Percentiles rank a stretch among this genome's conserved stretches.
Evolutionary conservation across 2,888 invertebrate genomes (phyloP).

Genomic region (Tridacna gigas): DNA sequence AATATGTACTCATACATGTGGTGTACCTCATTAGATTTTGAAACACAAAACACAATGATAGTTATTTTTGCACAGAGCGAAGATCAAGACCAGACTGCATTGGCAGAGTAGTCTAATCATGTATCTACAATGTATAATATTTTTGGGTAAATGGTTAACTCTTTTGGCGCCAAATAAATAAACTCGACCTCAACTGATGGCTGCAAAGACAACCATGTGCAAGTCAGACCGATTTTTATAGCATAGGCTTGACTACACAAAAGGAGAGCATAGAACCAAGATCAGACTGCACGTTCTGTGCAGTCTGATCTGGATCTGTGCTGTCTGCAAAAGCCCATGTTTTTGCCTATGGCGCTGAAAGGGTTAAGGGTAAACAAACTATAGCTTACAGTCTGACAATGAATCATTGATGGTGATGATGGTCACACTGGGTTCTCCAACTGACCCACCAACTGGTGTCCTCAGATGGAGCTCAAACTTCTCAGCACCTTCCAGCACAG

Average conservation of each 20-base stretch:
- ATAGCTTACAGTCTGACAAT: conserved; percentile 82
- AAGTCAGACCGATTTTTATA: too few relatives aligned
- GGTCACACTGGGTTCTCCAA: conserved; percentile 80
- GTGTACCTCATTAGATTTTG: too few relatives aligned
- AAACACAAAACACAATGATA: too few relatives aligned
- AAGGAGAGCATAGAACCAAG: too few relatives aligned
- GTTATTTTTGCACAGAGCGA: too few relatives aligned
- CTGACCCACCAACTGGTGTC: conserved; percentile 80
- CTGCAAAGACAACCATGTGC: too few relatives aligned
- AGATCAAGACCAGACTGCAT: too few relatives aligned
- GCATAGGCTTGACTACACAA: too few relatives aligned
- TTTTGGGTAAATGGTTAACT: background rate
- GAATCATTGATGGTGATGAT: conserved; percentile 83
- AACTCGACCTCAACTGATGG: too few relatives aligned
- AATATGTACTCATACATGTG: too few relatives aligned
- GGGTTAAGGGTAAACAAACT: background rate
- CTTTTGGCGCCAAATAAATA: background rate
- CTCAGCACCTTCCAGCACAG: conserved; percentile 83
- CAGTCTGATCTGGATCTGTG: background rate
- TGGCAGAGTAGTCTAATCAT: background rate
- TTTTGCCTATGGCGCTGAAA: too few relatives aligned
- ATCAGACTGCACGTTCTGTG: background rate
- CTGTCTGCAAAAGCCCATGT: background rate
- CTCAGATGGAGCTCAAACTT: conserved; percentile 82
- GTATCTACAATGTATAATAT: background rate